Base-by-base conservation (phyloP, 2,888 invertebrate species). In the Chrysolina haemoptera region DNA sequence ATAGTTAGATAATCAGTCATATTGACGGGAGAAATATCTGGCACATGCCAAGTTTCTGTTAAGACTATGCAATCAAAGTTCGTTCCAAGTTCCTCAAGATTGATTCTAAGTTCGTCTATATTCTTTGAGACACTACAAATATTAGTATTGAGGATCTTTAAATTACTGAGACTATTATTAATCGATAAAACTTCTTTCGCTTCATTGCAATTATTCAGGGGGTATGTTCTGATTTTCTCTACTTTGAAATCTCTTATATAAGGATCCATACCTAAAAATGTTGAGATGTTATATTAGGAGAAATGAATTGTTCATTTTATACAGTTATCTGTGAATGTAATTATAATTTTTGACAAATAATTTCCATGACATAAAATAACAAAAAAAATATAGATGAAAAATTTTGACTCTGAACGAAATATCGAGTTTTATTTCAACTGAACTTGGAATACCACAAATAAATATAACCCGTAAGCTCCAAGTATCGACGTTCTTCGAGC, bases 71-170 rank as follows among this genome's bases (percentile, higher is more conserved):
- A 62, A 22, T 62, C 62, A 22, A 22, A 62, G 22, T 1, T 14
- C 1, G 40, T 40, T 16, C 35, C 62, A 35, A 62, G 35, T 62
- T 62, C 62, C 10, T 62, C 14, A 35, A 62, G 35, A 62, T 62
- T 14, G 35, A 40, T 35, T 62, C 10, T 62, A 0, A 62, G n/a
- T 62, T 35, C 62, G 9, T 62, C 62, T 6, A 35, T 62, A 14
- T 62, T 62, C 14, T 62, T 62, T 16, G 35, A 62, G 35, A 35
- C 35, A 62, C 62, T 62, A 35, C 40, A 35, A 62, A 62, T 62
- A 35, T 62, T 35, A 14, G 62, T 62, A 14, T 35, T 35, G 62
- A 62, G 27, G 3, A 62, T 62, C 35, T 62, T 35, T 10, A 62
- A 11, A 62, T 62, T 40, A 35, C 14, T 62, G 8, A 9, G 35